Evolutionary conservation across 2,888 invertebrate species (phyloP).

Genomic region (Uropetala carovei): DNA sequence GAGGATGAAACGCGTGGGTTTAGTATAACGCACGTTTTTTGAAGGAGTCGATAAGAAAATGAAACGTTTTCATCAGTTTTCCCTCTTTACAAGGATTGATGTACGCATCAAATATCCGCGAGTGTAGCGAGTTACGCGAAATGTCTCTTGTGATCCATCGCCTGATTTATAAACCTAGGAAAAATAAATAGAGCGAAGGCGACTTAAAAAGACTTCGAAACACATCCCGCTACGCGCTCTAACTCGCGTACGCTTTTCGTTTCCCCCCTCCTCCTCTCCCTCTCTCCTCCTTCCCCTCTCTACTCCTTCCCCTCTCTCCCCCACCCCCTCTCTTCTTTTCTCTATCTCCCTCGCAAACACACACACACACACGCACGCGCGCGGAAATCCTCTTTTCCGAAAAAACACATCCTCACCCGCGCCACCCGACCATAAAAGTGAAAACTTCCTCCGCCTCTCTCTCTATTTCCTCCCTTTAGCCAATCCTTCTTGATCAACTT

Average conservation of each 20-base stretch:
- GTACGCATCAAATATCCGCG: too few relatives aligned
- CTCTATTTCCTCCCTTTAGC: not conserved
- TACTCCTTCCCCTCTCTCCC: not conserved
- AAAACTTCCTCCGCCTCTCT: constrained; percentile 2
- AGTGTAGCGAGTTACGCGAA: not conserved
- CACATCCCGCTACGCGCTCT: not conserved
- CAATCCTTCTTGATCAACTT: not conserved
- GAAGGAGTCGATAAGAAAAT: too few relatives aligned
- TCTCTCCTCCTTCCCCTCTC: not conserved
- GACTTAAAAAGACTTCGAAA: not conserved
- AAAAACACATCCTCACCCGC: not conserved
- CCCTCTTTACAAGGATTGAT: too few relatives aligned
- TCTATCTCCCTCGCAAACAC: too few relatives aligned
- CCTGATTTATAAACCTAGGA: not conserved
- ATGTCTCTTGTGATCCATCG: not conserved
- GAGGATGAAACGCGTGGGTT: too few relatives aligned
- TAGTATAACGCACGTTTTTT: too few relatives aligned
- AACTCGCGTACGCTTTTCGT: not conserved
- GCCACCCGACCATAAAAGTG: not conserved
- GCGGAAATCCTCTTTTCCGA: constrained; percentile 3
- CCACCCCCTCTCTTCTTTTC: not conserved
- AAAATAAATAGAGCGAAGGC: not conserved
- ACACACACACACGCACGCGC: not conserved
- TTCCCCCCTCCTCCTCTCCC: not conserved
- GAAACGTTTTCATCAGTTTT: too few relatives aligned